phyloP scores from a whole-genome alignment of 2,888 invertebrate genomes.

The Mechanitis messenoides region DNA sequence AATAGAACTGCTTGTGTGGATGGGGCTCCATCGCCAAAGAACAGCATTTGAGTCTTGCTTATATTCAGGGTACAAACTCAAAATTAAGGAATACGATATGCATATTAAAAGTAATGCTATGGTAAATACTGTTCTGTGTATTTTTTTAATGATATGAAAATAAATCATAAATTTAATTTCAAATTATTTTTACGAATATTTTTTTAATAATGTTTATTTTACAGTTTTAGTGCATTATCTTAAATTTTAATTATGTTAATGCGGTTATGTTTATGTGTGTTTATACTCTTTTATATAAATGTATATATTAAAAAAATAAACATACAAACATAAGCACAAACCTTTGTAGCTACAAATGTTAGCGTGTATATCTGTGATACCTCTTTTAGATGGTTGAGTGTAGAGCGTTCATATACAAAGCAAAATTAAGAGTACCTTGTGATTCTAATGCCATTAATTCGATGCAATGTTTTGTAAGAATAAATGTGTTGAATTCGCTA shows the following conservation, averaged over 20 bases:
- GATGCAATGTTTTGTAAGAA: slow-evolving; percentile 66
- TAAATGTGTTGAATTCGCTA: slow-evolving; percentile 44
- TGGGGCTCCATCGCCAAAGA: slow-evolving; percentile 49
- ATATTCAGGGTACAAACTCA: slow-evolving; percentile 46
- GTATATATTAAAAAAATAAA: no score
- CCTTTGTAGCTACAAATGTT: no score
- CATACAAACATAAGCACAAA: no score
- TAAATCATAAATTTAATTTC: no score
- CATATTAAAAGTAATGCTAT: slow-evolving; percentile 42
- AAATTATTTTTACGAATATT: no score
- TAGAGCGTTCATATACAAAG: slow-evolving; percentile 81
- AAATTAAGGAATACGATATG: slow-evolving; percentile 47
- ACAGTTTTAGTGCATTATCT: no score
- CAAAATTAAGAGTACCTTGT: slow-evolving; percentile 70
- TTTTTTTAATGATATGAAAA: no score
- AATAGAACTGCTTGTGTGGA: slow-evolving; percentile 55
- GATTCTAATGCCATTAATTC: slow-evolving; percentile 63
- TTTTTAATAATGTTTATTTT: no score
- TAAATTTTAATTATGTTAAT: no score
- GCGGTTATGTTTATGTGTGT: no score
- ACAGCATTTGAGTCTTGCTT: slow-evolving; percentile 41
- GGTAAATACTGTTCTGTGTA: slow-evolving; percentile 34
- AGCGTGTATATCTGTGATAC: no score
- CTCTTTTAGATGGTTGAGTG: slow-evolving; percentile 74
- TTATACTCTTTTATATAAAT: no score